Base-by-base conservation (phyloP, 1,140 invertebrate genomes). In the Scaptomyza montana region DNA sequence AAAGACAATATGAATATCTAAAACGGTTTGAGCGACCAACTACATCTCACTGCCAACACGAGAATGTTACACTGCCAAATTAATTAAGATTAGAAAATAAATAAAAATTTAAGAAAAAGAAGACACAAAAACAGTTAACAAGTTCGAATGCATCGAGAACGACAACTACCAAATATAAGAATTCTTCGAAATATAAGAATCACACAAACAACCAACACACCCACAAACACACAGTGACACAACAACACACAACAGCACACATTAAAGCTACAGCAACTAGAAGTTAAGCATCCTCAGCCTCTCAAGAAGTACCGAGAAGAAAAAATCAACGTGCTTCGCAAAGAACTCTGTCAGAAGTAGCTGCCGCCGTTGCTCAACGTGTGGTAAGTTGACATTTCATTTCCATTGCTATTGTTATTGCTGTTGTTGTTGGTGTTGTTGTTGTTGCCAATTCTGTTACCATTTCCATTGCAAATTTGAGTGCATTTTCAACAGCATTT, bases 381-480 rank as follows among this genome's bases (percentile, higher is more conserved):
- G 59, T 77, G 82, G 82, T 86, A 82, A 86, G 82, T 87, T 87
- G 82, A 87, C 77, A 84, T 80, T 84, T 77, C 78, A 76, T 80
- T 80, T 79, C 60, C 61, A 79, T 76, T 80, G 72, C 61, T 33
- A 7, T 33, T 60, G 69, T 25, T 33, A 33, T 33, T 33, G 30
- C 5, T 33, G 5, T 33, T 33, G 30, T 25, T 33, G 30, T 33
- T 16, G n/a, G n/a, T n/a, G 1, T 16, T 33, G 7, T 33, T 33
- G 30, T 33, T 33, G 30, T 33, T 33, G 30, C 30, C 21, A 25
- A 25, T 25, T 25, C 21, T 25, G 21, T 80, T 80, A 75, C 60
- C 61, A 79, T 76, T 80, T 72, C 61, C 16, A 43, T 56, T 67
- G 74, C 74, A 53, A 80, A 75, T 87, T 78, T 63, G 67, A 78